Base-by-base conservation (phyloP, 2,113 vertebrate genomes). In the Poeciliopsis prolifica region DNA sequence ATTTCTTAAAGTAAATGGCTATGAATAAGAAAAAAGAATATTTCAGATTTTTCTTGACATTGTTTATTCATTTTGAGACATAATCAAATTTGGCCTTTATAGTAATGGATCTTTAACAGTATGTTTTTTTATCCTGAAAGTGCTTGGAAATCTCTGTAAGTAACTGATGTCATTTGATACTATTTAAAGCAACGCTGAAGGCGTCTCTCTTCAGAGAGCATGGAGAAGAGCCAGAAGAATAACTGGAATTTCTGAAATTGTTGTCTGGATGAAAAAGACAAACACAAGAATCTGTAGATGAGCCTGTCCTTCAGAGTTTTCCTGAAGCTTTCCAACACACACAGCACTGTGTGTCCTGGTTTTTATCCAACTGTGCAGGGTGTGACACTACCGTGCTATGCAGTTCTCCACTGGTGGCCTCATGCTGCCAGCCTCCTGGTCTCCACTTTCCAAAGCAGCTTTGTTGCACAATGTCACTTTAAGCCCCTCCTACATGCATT, bases 401-500 rank as follows among this genome's bases (percentile, higher is more conserved):
- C 51, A 29, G 37, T 81, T 72, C 77, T 84, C 60, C 61, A 66
- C 73, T 60, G 42, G 77, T 61, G 76, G 80, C 81, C 86, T 72
- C 78, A 69, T 61, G 61, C 74, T 75, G 69, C 70, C 42, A 31
- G 72, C 64, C 62, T 78, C 75, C 73, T 40, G 66, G 22, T 75
- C 74, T 85, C 75, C 37, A 33, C 74, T 89, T 82, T 87, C 77
- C 80, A 87, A 77, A 81, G 75, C 84, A 79, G 87, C 88, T 89
- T 90, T 91, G 87, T 89, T 90, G 88, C 80, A 81, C 89, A 86
- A 87, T 87, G 91, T 90, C 81, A 77, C 42, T 74, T n/a, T 44
- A 69, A 82, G 87, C 87, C 68, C 79, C 90, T 86, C 88, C 90
- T 85, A 86, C 83, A 33, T 30, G 74, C 80, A 77, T 89, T 90